Evolutionary conservation across 2,888 invertebrate species (phyloP).

Genomic region (Falcaria lacertinaria): DNA sequence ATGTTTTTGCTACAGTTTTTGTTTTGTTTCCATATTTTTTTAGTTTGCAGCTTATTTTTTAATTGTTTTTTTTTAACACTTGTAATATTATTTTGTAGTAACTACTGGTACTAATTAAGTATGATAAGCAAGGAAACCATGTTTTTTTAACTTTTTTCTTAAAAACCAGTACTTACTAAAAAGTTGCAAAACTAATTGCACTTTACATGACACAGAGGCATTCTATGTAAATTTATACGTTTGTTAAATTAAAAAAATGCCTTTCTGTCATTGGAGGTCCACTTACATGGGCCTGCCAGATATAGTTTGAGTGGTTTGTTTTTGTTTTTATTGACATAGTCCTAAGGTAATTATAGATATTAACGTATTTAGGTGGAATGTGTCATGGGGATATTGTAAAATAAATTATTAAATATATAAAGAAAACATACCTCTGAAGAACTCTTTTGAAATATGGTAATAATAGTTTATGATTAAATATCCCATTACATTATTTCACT

Average conservation of each 20-base stretch:
- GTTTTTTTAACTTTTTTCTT: too few species aligned
- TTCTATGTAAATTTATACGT: not conserved
- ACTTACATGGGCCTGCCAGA: not conserved
- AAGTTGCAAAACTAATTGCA: slow-evolving; percentile 40
- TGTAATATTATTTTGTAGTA: slow-evolving; percentile 24
- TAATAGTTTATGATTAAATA: not conserved
- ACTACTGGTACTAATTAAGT: slow-evolving; percentile 26
- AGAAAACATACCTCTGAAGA: slow-evolving; percentile 15
- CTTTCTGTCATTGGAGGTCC: not conserved
- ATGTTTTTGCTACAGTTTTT: slow-evolving; percentile 40
- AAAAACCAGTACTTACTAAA: slow-evolving; percentile 33
- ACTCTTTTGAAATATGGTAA: not conserved
- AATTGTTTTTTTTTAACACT: slow-evolving; percentile 46
- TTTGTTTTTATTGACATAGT: slow-evolving; percentile 44
- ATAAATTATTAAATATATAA: not conserved
- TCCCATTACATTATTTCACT: not conserved
- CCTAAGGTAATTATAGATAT: slow-evolving; percentile 46
- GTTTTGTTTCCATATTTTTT: slow-evolving; percentile 35
- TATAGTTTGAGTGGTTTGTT: slow-evolving; percentile 29
- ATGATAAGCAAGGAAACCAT: not conserved
- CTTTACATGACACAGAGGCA: slow-evolving; percentile 24
- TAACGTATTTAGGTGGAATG: slow-evolving; percentile 25
- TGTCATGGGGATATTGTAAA: not conserved
- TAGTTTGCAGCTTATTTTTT: slow-evolving; percentile 75
- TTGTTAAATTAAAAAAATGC: not conserved